Evolutionary conservation across 2,888 invertebrate genomes (phyloP), one percentile per base, ranked within the genome.

Genomic region (Caenorhabditis sulstoni): DNA sequence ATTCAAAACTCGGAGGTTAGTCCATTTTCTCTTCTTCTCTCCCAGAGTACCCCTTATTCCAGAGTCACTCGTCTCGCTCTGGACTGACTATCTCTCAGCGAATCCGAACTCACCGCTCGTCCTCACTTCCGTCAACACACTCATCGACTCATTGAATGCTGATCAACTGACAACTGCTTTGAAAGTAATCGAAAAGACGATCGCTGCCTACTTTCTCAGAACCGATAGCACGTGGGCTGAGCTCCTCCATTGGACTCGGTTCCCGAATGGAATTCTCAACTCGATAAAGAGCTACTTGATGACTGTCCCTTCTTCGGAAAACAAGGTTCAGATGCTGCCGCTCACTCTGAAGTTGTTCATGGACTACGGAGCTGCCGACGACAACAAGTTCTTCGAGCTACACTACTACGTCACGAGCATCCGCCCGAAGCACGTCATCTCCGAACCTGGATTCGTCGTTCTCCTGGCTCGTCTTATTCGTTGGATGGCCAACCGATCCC

Each of bases 341-440:
- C 68, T 86, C 1, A 78, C 82, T 9, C 50, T 83, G 16, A 71
- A 67, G 20, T 53, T 73, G 5, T 83, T 83, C 52, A 64, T 84
- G 41, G 77, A 82, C 59, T 82, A 79, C 52, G 59, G 57, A 20
- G 77, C 67, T 20, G 22, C 73, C 18, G 71, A 66, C 16, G 82
- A 82, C 22, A 58, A 61, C 20, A 45, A 71, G 9, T 84, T 81
- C 57, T 65, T 78, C 29, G 66, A 78, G 12, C 65, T 88, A 8
- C 81, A 82, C 47, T 61, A 79, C 23, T 88, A 87, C 64, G 50
- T 88, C 7, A 47, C 52, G 11, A 81, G 77, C 35, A 66, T 87
- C 29, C 89, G 88, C 44, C 87, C 89, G 45, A 89, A 89, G 84
- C 87, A 67, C 50, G 83, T 79, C 18, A 41, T 39, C 18, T 71